A percentile compares a stretch with the other conserved stretches of the same genome.
phyloP scores from a whole-genome alignment of 2,888 invertebrate genomes.

The Drosophila phalerata region DNA sequence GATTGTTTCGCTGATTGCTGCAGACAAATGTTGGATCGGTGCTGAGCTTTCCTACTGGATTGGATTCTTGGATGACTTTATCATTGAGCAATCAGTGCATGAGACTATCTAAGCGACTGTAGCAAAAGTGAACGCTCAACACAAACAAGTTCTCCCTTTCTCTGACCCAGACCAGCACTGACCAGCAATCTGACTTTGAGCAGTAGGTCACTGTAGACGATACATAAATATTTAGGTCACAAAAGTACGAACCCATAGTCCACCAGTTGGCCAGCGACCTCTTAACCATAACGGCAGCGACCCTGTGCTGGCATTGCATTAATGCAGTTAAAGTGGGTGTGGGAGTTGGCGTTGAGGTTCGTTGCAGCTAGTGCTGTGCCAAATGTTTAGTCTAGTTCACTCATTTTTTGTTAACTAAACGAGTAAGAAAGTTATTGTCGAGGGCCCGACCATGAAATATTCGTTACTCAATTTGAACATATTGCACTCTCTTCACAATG shows the following conservation, averaged over 20 bases:
- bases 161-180: constrained; percentile 72
- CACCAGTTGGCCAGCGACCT: background rate
- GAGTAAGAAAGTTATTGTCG: too few species aligned
- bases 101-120: constrained; percentile 16
- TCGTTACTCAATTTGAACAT: too few species aligned
- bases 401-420: too few species aligned
- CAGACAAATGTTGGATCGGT: constrained; percentile 27
- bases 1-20: constrained; percentile 14
- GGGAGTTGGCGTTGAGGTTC: too few species aligned
- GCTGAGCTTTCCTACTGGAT: constrained; percentile 40
- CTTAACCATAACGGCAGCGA: background rate
- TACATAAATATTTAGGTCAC: constrained; percentile 50
- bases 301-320: too few species aligned
- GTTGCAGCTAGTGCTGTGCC: too few species aligned
- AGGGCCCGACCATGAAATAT: too few species aligned
- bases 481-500: too few species aligned
- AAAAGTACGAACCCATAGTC: constrained; percentile 21
- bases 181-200: constrained; percentile 29
- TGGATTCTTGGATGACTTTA: constrained; percentile 16
- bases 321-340: too few species aligned
- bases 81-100: constrained; percentile 56
- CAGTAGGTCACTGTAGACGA: constrained; percentile 65
- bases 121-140: constrained; percentile 63
- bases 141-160: constrained; percentile 68
- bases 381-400: too few species aligned